phyloP scores from a whole-genome alignment of 2,113 vertebrate species.

The Corythornis vintsioides region DNA sequence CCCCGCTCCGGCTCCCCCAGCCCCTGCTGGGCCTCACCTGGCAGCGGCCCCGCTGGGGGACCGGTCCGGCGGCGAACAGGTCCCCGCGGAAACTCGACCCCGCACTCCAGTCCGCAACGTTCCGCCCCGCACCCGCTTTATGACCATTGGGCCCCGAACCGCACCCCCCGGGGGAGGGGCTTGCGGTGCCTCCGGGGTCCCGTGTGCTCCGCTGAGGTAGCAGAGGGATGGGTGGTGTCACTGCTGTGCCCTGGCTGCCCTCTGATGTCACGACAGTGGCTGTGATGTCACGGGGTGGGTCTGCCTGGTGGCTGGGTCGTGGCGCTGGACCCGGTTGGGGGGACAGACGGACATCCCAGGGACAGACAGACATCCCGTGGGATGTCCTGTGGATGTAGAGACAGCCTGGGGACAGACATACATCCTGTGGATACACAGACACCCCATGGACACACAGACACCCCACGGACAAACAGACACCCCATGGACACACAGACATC shows the following conservation, averaged over 20 bases:
- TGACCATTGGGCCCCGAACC: background rate
- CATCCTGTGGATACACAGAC: accelerated
- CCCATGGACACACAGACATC: too few relatives aligned
- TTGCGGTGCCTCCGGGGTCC: accelerated
- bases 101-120: accelerated
- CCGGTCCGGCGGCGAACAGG: background rate
- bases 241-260: background rate
- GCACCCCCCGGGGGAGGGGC: background rate
- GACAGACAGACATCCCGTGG: background rate
- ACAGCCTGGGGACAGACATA: background rate
- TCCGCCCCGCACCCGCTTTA: background rate
- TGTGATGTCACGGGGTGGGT: accelerated
- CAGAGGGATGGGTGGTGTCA: background rate
- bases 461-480: too few relatives aligned
- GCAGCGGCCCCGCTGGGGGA: background rate
- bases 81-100: background rate
- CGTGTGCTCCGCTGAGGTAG: background rate
- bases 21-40: constrained; percentile 13
- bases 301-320: accelerated
- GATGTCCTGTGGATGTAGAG: background rate
- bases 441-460: too few relatives aligned
- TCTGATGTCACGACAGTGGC: accelerated
- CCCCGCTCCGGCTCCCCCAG: background rate
- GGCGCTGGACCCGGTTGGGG: too few relatives aligned
- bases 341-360: background rate